A percentile compares a stretch with the other conserved stretches of the same genome.
phyloP scores from a whole-genome alignment of 2,888 invertebrate species.

The Trachelus stipa region DNA sequence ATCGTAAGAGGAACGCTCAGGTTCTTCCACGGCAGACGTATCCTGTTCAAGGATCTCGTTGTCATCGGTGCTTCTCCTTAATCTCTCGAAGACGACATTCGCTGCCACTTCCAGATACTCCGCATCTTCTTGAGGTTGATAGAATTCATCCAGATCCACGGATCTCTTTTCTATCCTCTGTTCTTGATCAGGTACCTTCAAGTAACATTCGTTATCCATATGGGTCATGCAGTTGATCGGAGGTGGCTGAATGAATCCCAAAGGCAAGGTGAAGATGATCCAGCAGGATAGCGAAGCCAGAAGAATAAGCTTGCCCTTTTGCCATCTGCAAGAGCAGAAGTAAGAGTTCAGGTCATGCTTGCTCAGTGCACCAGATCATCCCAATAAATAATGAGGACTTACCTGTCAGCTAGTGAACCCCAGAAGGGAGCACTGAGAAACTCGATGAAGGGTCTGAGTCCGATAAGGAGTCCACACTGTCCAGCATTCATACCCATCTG shows the following conservation, averaged over 20 bases:
- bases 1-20: background rate
- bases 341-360: background rate
- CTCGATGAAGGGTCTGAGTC: slow-evolving; percentile 96
- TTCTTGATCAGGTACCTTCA: slow-evolving; percentile 72
- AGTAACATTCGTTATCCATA: slow-evolving; percentile 74
- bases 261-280: slow-evolving; percentile 95
- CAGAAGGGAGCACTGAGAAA: slow-evolving; percentile 98
- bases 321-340: slow-evolving; percentile 71
- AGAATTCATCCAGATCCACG: slow-evolving; percentile 40
- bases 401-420: slow-evolving; percentile 94
- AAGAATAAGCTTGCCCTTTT: slow-evolving; percentile 87
- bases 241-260: slow-evolving; percentile 95
- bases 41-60: slow-evolving; percentile 24
- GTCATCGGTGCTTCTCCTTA: slow-evolving; percentile 50
- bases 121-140: slow-evolving; percentile 40
- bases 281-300: slow-evolving; percentile 92
- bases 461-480: slow-evolving; percentile 94
- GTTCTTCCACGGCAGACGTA: slow-evolving; percentile 22
- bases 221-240: slow-evolving; percentile 85
- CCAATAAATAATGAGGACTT: slow-evolving; percentile 31
- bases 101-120: slow-evolving; percentile 55
- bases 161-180: slow-evolving; percentile 69
- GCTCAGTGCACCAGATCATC: background rate
- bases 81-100: slow-evolving; percentile 59
- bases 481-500: slow-evolving; percentile 99